These are phyloP conservation scores for Mantis religiosa DNA, from an alignment of 2,888 invertebrate genomes.

Conservation along the genomic window DNA sequence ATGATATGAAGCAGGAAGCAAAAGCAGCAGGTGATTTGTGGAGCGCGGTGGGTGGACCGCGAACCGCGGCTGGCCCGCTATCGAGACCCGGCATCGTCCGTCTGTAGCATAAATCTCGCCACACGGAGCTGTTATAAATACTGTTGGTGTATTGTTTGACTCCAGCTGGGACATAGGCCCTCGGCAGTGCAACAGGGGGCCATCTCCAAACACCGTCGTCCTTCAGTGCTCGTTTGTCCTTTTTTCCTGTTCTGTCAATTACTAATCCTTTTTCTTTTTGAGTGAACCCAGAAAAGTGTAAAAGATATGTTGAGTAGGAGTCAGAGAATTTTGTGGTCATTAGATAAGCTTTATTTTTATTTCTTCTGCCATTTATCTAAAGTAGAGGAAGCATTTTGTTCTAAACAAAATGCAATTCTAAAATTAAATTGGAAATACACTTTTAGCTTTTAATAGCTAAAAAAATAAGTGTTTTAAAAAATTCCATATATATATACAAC, in stretches of 20 bases:
- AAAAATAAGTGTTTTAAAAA: too few relatives aligned
- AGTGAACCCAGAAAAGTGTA: too few relatives aligned
- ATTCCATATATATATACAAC: too few relatives aligned
- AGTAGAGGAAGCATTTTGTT: too few relatives aligned
- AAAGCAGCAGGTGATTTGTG: background rate
- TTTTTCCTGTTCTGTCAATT: background rate
- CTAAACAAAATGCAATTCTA: too few relatives aligned
- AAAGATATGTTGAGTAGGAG: too few relatives aligned
- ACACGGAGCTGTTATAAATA: background rate
- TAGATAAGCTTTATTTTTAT: too few relatives aligned
- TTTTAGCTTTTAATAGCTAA: too few relatives aligned
- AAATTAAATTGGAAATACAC: too few relatives aligned
- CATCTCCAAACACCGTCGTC: background rate
- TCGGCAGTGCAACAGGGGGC: background rate
- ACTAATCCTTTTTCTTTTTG: background rate
- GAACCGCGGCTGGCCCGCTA: background rate
- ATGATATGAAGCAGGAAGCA: too few relatives aligned
- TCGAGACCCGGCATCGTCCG: background rate
- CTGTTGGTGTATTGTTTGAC: background rate
- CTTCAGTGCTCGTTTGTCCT: background rate
- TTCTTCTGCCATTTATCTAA: too few relatives aligned
- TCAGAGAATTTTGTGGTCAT: too few relatives aligned
- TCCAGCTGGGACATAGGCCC: background rate
- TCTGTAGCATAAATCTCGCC: background rate
- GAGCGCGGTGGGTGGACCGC: background rate